Evolutionary conservation across 2,113 vertebrate genomes (phyloP).

Genomic region (Tyrannus savana): DNA sequence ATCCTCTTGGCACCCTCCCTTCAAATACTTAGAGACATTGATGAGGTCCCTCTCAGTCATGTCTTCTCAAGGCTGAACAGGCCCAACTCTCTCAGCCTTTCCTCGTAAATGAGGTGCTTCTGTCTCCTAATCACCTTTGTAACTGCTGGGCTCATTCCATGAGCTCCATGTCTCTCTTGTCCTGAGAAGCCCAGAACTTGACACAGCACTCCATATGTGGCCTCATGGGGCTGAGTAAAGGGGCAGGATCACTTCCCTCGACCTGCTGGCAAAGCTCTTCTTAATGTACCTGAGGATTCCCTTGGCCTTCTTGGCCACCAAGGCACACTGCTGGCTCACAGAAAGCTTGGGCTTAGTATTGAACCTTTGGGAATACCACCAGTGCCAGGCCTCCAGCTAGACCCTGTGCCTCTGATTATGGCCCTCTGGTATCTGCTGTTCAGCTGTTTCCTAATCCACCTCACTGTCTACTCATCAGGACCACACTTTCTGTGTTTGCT

Average conservation of each 20-base stretch:
- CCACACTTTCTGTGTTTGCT: not conserved
- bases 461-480: not conserved
- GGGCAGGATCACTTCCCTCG: rapidly evolving
- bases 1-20: too few relatives aligned
- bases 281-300: too few relatives aligned
- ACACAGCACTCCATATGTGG: not conserved
- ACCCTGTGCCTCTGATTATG: not conserved
- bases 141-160: not conserved
- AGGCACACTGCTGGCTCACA: not conserved
- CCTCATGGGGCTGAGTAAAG: not conserved
- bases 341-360: not conserved
- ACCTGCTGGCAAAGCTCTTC: not conserved
- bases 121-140: too few relatives aligned
- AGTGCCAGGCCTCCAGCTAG: not conserved
- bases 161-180: not conserved
- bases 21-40: not conserved
- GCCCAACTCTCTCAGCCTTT: not conserved
- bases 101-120: not conserved
- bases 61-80: not conserved
- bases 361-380: not conserved
- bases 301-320: not conserved
- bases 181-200: not conserved
- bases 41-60: not conserved
- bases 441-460: not conserved
- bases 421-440: not conserved